Percentiles rank a stretch among this genome's conserved stretches.
These are phyloP conservation scores for Zalophus californianus DNA, from an alignment of 2,797 vertebrate species.

Conservation along the genomic window DNA sequence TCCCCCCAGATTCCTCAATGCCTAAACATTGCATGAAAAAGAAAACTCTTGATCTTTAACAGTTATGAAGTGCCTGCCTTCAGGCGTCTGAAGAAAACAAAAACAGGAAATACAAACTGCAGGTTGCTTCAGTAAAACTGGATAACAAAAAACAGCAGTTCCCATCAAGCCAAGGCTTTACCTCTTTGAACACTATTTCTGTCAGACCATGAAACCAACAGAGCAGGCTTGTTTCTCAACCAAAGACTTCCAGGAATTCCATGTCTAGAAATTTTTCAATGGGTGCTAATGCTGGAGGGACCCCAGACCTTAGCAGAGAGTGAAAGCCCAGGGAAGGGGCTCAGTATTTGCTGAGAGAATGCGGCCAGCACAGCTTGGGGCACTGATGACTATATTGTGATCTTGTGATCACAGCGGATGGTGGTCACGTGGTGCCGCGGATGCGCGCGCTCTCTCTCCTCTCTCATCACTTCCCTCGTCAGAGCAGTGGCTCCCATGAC, in stretches of 20 bases:
- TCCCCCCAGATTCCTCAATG: conserved; percentile 34
- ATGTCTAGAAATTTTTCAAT: conserved; percentile 17
- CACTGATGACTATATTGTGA: not conserved
- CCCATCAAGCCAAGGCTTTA: conserved; percentile 45
- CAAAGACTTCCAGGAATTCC: not conserved
- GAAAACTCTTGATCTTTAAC: conserved; percentile 79
- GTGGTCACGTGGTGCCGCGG: not conserved
- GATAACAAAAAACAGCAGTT: conserved; percentile 62
- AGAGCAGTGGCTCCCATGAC: not conserved
- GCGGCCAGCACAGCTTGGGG: not conserved
- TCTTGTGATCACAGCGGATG: too few species aligned
- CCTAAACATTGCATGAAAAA: conserved; percentile 31
- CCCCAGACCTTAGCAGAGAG: not conserved
- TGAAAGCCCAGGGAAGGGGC: not conserved
- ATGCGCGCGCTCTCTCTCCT: not conserved
- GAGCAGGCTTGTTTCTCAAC: conserved; percentile 2
- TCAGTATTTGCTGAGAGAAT: not conserved
- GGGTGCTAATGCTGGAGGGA: not conserved
- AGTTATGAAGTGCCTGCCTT: conserved; percentile 75
- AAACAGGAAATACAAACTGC: conserved; percentile 79
- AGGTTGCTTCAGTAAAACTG: conserved; percentile 71
- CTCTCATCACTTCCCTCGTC: not conserved
- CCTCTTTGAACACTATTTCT: conserved; percentile 44
- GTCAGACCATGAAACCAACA: conserved; percentile 3
- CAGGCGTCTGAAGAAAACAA: conserved; percentile 74